Conservation (phyloP, 1,140 invertebrate genomes). For the Zaprionus nigranus region DNA sequence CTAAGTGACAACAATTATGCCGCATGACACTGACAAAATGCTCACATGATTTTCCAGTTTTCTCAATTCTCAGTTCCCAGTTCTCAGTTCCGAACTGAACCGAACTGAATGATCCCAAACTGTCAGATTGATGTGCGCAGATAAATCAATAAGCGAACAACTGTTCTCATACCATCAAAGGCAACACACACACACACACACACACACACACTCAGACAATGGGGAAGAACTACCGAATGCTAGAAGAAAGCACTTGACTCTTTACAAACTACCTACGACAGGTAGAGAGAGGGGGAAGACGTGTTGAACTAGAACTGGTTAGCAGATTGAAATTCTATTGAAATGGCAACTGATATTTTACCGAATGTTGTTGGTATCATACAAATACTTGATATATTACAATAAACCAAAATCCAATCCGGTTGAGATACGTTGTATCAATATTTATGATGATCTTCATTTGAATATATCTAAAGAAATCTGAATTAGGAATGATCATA, state of each 20-base stretch:
- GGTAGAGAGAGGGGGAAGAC: too few relatives aligned
- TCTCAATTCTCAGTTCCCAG: not conserved
- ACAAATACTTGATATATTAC: not conserved
- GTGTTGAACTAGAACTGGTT: too few relatives aligned
- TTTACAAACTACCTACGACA: not conserved
- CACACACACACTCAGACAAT: not conserved
- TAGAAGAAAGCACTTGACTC: not conserved
- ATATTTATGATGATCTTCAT: too few relatives aligned
- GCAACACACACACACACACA: too few relatives aligned
- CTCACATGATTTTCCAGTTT: slow-evolving; percentile 10
- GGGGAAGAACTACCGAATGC: not conserved
- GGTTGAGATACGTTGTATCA: too few relatives aligned
- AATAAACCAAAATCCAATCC: not conserved
- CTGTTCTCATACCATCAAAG: not conserved
- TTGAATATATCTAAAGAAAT: too few relatives aligned
- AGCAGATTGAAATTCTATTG: not conserved
- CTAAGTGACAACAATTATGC: slow-evolving; percentile 66
- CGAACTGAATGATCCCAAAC: slow-evolving; percentile 6
- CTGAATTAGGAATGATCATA: too few relatives aligned
- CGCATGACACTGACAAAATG: slow-evolving; percentile 73
- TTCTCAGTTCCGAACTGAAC: not conserved
- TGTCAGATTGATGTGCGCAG: slow-evolving; percentile 22
- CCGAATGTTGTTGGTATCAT: not conserved
- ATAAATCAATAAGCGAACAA: slow-evolving; percentile 17
- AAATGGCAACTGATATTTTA: not conserved